Percentiles rank a stretch among this genome's conserved stretches.
These are phyloP conservation scores for Agrochola circellaris DNA, from an alignment of 2,888 invertebrate species.

Conservation along the genomic window DNA sequence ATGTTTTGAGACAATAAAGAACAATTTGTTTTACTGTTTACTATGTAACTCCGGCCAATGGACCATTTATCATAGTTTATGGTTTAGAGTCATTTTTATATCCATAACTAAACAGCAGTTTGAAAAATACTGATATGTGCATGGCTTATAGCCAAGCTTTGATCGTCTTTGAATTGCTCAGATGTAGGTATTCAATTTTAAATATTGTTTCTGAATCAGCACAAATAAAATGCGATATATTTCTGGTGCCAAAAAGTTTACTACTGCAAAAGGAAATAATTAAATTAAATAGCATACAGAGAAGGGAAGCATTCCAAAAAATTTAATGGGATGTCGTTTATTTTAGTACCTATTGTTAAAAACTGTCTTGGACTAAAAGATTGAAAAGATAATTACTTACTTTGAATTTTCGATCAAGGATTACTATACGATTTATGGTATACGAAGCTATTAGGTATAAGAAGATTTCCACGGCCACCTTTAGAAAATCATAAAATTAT, in stretches of 20 bases:
- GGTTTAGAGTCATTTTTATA: background rate
- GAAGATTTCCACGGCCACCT: background rate
- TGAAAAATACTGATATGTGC: constrained; percentile 2
- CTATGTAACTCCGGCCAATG: background rate
- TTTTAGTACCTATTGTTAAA: background rate
- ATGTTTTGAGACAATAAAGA: background rate
- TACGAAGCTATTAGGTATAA: too few species aligned
- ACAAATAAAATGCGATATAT: constrained; percentile 24
- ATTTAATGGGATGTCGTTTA: background rate
- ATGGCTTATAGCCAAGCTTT: constrained; percentile 42
- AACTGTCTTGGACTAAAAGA: background rate
- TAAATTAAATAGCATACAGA: background rate
- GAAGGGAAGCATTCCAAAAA: background rate
- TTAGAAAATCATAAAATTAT: background rate
- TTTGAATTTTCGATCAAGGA: background rate
- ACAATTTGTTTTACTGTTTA: background rate
- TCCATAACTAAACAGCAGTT: background rate
- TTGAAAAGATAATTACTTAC: background rate
- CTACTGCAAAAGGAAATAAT: background rate
- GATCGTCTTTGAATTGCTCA: constrained; percentile 42
- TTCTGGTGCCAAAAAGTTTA: constrained; percentile 41
- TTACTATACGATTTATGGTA: too few species aligned
- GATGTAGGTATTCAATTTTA: constrained; percentile 39
- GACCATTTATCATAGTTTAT: constrained; percentile 8
- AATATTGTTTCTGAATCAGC: constrained; percentile 44